Evolutionary conservation across 2,797 vertebrate species (phyloP).

Genomic region (Esox lucius): DNA sequence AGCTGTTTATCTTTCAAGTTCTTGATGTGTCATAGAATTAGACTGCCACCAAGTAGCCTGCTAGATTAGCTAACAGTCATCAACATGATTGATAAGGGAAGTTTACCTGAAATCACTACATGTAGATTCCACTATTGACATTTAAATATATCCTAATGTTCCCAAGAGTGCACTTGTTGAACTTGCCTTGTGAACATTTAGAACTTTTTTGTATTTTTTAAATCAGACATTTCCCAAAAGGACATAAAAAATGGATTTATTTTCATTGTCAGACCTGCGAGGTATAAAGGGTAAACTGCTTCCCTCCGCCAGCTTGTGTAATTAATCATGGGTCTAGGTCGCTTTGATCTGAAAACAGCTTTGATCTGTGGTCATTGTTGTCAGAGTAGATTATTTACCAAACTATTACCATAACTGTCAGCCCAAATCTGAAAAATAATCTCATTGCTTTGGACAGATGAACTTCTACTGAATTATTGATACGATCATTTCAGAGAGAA

Average conservation of each 20-base stretch:
- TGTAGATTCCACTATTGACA: no score
- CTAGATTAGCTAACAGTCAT: no score
- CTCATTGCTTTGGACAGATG: conserved; percentile 94
- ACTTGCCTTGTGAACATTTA: conserved; percentile 25
- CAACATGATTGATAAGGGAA: no score
- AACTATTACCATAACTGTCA: conserved; percentile 99
- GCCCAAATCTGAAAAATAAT: conserved; percentile 98
- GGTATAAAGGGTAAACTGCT: conserved; percentile 78
- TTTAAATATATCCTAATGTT: conserved; percentile 4
- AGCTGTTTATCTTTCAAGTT: no score
- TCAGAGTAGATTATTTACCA: conserved; percentile 97
- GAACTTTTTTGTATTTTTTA: conserved; percentile 39
- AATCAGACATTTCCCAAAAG: conserved; percentile 54
- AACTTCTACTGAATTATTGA: conserved; percentile 97
- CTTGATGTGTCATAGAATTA: no score
- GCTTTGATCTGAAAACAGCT: conserved; percentile 94
- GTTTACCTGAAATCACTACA: neutral
- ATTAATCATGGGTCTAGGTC: conserved; percentile 89
- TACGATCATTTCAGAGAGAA: conserved; percentile 90
- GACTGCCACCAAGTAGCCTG: no score
- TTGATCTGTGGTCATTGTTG: conserved; percentile 95
- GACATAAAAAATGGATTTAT: conserved; percentile 61
- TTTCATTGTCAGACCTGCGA: conserved; percentile 75
- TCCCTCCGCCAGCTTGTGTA: conserved; percentile 82
- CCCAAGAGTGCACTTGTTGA: conserved; percentile 43